phyloP scores from a whole-genome alignment of 2,797 vertebrate genomes.

The Miichthys miiuy region DNA sequence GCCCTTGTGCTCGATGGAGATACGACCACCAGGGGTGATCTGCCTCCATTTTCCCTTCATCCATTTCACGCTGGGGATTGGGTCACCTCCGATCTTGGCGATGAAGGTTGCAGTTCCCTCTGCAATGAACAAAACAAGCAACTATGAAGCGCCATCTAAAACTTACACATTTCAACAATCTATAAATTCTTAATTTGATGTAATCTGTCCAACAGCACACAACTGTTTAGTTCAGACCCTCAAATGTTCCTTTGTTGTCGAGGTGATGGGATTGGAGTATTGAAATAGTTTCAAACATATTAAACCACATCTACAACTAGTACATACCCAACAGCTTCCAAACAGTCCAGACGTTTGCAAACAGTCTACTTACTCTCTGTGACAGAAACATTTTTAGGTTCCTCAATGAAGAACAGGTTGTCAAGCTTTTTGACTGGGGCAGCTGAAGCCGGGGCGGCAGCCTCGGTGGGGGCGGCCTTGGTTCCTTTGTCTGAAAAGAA shows the following conservation, averaged over 20 bases:
- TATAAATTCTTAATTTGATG: background rate
- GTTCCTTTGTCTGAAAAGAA: constrained; percentile 84
- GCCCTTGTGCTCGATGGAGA: constrained; percentile 92
- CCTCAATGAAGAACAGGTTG: constrained; percentile 94
- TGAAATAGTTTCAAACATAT: background rate
- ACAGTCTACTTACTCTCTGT: constrained; percentile 90
- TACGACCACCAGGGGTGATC: constrained; percentile 93
- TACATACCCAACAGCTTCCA: no score
- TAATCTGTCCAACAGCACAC: background rate
- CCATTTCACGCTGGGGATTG: constrained; percentile 98
- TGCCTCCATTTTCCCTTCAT: constrained; percentile 99
- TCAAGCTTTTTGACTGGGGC: constrained; percentile 81
- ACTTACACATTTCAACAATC: background rate
- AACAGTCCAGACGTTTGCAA: background rate
- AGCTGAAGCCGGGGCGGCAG: constrained; percentile 73
- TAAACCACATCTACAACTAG: background rate
- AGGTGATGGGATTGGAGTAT: background rate
- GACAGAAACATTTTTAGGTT: constrained; percentile 88
- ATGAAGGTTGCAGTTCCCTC: constrained; percentile 92
- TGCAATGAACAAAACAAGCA: constrained; percentile 47
- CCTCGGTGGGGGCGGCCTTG: constrained; percentile 11
- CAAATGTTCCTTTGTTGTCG: background rate
- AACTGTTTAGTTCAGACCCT: background rate
- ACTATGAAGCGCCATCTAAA: background rate
- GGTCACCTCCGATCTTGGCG: constrained; percentile 97